A percentile compares a stretch with the other conserved stretches of the same genome.
Conservation (phyloP, 2,888 invertebrate genomes). For the Ophonus ardosiacus region DNA sequence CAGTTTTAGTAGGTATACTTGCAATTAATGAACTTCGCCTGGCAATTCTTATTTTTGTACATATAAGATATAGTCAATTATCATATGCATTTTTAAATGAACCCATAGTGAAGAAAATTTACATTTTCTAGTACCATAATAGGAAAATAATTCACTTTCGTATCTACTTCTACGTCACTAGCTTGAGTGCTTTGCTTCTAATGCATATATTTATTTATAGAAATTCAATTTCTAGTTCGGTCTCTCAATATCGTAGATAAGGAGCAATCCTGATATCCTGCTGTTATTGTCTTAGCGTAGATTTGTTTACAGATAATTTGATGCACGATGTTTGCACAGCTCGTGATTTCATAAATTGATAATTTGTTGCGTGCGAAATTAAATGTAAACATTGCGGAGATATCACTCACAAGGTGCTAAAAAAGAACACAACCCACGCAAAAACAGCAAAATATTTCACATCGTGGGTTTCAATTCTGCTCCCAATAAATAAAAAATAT, state of each 20-base stretch:
- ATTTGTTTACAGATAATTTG: constrained; percentile 37
- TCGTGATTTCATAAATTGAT: constrained; percentile 34
- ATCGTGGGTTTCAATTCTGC: background rate
- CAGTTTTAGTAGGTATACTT: too few species aligned
- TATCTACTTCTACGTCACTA: background rate
- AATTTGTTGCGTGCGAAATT: constrained; percentile 31
- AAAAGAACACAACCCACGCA: background rate
- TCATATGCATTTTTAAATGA: too few species aligned
- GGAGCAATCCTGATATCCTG: constrained; percentile 1
- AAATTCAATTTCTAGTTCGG: background rate
- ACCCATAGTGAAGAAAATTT: background rate
- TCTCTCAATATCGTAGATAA: background rate
- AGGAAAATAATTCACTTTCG: background rate
- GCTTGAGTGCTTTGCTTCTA: background rate
- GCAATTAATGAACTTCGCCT: too few species aligned
- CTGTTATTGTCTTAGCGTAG: constrained; percentile 10
- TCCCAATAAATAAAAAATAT: background rate
- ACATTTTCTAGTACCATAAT: background rate
- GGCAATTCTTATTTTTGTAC: too few species aligned
- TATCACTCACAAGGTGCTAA: background rate
- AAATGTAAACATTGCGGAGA: constrained; percentile 38
- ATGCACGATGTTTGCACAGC: constrained; percentile 16
- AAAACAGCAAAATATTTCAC: background rate
- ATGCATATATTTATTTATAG: background rate
- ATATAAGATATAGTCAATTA: too few species aligned